These are phyloP conservation scores for Liopterus haemorrhoidalis DNA, from an alignment of 2,888 invertebrate species.

Conservation along the genomic window DNA sequence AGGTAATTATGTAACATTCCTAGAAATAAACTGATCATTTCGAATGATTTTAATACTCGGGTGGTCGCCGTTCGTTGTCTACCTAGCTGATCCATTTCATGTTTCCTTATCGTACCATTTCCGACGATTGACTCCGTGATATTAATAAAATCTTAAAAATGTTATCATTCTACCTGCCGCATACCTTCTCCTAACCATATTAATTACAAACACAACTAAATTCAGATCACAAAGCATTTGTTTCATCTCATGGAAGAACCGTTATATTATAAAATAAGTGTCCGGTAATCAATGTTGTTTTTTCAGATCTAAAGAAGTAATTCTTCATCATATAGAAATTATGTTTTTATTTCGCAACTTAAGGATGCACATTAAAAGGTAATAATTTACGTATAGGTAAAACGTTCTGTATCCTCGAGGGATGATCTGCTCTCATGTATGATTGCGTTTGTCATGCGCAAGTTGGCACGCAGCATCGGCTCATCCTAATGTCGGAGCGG, in stretches of 20 bases:
- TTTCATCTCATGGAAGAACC: too few relatives aligned
- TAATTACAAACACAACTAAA: too few relatives aligned
- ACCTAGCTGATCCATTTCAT: not conserved
- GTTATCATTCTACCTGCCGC: constrained; percentile 29
- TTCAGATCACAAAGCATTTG: too few relatives aligned
- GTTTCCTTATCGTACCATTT: not conserved
- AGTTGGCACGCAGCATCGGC: too few relatives aligned
- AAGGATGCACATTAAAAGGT: too few relatives aligned
- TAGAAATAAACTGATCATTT: not conserved
- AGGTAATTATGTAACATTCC: constrained; percentile 4
- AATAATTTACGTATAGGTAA: too few relatives aligned
- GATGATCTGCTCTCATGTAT: constrained; percentile 27
- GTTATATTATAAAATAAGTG: constrained; percentile 40
- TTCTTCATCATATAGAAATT: constrained; percentile 41
- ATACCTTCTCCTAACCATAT: too few relatives aligned
- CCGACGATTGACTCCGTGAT: constrained; percentile 18
- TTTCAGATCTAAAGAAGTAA: constrained; percentile 36
- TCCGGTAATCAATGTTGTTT: constrained; percentile 37
- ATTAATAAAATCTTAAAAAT: constrained; percentile 36
- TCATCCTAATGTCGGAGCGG: too few relatives aligned
- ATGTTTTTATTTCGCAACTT: constrained; percentile 36
- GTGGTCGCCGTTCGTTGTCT: not conserved
- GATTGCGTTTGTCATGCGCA: constrained; percentile 28
- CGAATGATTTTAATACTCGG: not conserved
- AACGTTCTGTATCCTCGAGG: too few relatives aligned